These are phyloP conservation scores for Tragelaphus buxtoni DNA, from an alignment of 2,113 vertebrate genomes.

Conservation along the genomic window DNA sequence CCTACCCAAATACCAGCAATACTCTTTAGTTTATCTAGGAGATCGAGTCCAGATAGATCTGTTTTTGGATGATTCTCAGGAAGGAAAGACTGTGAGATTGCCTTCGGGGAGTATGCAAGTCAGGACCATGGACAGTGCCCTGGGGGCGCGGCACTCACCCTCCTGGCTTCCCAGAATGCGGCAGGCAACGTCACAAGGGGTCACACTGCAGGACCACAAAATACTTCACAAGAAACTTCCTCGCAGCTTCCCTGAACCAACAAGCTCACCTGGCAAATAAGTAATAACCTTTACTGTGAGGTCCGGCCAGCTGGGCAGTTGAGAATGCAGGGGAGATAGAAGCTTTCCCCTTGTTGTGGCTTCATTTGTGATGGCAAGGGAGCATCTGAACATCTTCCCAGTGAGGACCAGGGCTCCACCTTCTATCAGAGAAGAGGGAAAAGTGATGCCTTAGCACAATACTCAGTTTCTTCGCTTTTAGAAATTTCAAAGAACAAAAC, in stretches of 20 bases:
- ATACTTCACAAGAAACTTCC: background rate
- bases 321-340: background rate
- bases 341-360: background rate
- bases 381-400: background rate
- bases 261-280: background rate
- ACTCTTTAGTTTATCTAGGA: background rate
- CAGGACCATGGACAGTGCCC: background rate
- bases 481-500: background rate
- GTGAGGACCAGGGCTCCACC: background rate
- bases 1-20: background rate
- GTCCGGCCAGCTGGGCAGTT: background rate
- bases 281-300: background rate
- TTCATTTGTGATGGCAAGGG: background rate
- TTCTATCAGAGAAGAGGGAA: background rate
- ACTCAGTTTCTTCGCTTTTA: background rate
- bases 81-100: background rate
- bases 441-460: background rate
- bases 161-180: background rate
- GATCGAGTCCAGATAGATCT: background rate
- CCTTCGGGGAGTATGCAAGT: background rate
- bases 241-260: background rate
- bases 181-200: background rate
- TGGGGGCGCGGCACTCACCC: rapidly evolving
- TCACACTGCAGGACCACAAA: background rate
- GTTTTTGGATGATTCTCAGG: background rate